Evolutionary conservation across 2,113 vertebrate genomes (phyloP).

Genomic region (Phalacrocorax brasilianus): DNA sequence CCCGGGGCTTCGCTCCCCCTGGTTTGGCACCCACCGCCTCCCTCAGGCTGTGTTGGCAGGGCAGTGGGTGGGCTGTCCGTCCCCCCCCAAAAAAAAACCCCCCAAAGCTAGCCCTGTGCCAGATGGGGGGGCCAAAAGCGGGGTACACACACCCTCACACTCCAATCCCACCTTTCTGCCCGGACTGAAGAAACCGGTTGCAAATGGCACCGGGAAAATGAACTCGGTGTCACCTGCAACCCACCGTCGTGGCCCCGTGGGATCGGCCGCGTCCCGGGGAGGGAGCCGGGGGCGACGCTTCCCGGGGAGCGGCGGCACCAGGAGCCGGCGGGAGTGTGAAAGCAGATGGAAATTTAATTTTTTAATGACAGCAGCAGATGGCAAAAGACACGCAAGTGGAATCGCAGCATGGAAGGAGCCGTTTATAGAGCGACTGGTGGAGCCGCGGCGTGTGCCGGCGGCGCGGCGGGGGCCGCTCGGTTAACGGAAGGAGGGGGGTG

Average conservation of each 20-base stretch:
- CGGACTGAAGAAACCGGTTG: rapidly evolving
- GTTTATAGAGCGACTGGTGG: not conserved
- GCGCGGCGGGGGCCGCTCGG: not conserved
- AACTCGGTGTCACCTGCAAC: not conserved
- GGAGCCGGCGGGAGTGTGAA: slow-evolving; percentile 56
- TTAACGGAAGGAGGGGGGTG: not conserved
- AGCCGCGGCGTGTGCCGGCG: not conserved
- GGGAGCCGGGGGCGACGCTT: not conserved
- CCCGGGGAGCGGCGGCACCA: not conserved
- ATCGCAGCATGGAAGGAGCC: slow-evolving; percentile 55
- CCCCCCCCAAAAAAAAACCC: not conserved
- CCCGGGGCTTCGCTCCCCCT: not conserved
- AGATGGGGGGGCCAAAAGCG: rapidly evolving
- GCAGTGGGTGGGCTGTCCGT: not conserved
- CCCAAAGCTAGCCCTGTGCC: rapidly evolving
- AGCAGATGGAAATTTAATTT: slow-evolving; percentile 78
- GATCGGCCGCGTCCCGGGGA: not conserved
- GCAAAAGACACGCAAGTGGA: slow-evolving; percentile 72
- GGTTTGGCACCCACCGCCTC: not conserved
- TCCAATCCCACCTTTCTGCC: rapidly evolving
- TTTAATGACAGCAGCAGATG: slow-evolving; percentile 82
- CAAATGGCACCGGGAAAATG: not conserved
- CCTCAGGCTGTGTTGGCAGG: not conserved
- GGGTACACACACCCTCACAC: no score
- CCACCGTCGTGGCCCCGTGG: not conserved